Base-by-base conservation (phyloP, 2,888 invertebrate genomes). In the Netelia melanura region DNA sequence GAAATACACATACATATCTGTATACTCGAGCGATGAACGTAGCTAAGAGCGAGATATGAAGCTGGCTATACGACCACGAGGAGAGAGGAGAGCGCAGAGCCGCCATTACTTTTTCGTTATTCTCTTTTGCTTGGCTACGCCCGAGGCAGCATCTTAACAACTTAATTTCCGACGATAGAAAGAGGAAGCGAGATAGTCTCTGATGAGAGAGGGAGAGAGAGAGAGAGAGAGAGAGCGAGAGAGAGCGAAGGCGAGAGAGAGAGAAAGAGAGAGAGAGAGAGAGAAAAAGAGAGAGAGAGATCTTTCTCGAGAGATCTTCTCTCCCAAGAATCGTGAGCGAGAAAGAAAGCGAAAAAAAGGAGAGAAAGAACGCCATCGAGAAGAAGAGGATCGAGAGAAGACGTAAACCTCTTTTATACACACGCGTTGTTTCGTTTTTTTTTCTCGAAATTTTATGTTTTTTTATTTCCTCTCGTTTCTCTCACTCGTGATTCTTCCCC, bases 81-180 rank as follows among this genome's bases (percentile, higher is more conserved):
- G 58, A 58, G 58, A 58, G 58, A 48, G 48, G 14, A 48, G 48
- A 48, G 48, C 48, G 14, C 43, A 79, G 81, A 86, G 84, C 89
- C 87, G 87, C 89, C 89, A 89, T 89, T 89, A 89, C 84, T 83
- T 76, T 87, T 84, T 71, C 86, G 81, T 84, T 87, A 81, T 87
- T 88, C 85, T 88, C 87, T 87, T 89, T 88, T 75, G 56, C 81
- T 82, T 71, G 83, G 88, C 88, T 90, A 87, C 89, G 90, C 91
- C 91, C 88, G 88, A 88, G 91, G 91, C 90, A 90, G 88, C 90
- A 86, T 91, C 90, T 91, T 91, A 91, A 91, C 91, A 91, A 91
- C 91, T 91, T 91, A 91, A 91, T 91, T 91, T 90, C 91, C 87
- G 90, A 87, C 89, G 90, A 90, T 90, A 87, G 88, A 89, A 86